These are phyloP conservation scores for Ammodytes dubius DNA, from an alignment of 2,113 vertebrate genomes.

Conservation along the genomic window DNA sequence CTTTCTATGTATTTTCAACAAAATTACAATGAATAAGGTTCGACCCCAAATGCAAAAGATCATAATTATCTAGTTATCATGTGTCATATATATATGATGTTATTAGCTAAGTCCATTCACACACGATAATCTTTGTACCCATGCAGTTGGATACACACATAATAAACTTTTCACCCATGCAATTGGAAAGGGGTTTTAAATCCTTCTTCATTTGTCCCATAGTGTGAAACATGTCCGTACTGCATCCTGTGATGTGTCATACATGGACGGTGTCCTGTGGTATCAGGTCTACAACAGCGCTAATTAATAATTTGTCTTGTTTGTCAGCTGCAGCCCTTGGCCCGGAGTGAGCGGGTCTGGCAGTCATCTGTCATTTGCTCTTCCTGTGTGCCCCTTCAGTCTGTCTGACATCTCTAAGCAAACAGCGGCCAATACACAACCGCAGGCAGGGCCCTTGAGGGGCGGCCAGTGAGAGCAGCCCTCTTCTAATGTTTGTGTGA, in stretches of 20 bases:
- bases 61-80: not conserved
- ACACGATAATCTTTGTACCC: not conserved
- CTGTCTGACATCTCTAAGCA: conserved; percentile 88
- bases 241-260: not conserved
- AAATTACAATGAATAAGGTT: not conserved
- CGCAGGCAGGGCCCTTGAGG: conserved; percentile 63
- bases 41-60: not conserved
- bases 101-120: not conserved
- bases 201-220: not conserved
- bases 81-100: not conserved
- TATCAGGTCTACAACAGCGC: not conserved
- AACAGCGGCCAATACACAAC: conserved; percentile 86
- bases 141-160: not conserved
- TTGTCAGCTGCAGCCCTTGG: conserved; percentile 6
- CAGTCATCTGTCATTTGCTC: conserved; percentile 84
- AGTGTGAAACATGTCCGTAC: not conserved
- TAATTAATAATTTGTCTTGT: conserved; percentile 57
- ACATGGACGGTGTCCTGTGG: not conserved
- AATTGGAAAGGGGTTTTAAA: not conserved
- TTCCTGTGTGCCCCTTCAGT: conserved; percentile 85
- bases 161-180: not conserved
- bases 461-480: conserved; percentile 82
- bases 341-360: conserved; percentile 67
- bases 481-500: conserved; percentile 92
- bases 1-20: not conserved